Evolutionary conservation across 2,888 invertebrate species (phyloP), one percentile per base, ranked within the genome.

Genomic region (Monopis laevigella): DNA sequence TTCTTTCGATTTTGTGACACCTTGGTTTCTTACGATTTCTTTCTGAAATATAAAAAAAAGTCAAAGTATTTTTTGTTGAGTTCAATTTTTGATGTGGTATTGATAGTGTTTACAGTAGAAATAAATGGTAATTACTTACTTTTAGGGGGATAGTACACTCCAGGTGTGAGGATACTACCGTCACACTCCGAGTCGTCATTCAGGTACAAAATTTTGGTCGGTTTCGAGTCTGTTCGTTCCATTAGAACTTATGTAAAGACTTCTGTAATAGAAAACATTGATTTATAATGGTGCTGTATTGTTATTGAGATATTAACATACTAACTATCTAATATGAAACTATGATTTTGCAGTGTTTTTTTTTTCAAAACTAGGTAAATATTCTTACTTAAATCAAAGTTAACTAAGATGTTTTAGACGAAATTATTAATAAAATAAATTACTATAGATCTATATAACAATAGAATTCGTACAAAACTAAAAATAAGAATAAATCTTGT

Each of bases 1-100:
- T 88, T 40, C 94, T 82, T 39, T 42, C 45, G 26, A 21, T 21
- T 13, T 36, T 36, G n/a, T n/a, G n/a, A n/a, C n/a, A n/a, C n/a
- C n/a, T n/a, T 12, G 19, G 36, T 13, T 11, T 32, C 17, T 32
- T 21, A 12, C 36, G 3, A 30, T 5, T 5, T 5, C 29, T 6
- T 30, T 30, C 13, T 8, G 12, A 30, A 12, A 12, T 30, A 13
- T 30, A 8, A 14, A 13, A 11, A 2, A 30, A 46, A 8, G 19
- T 34, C 47, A 44, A 10, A 6, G 24, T 24, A 24, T 24, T 10
- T 24, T 24, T 6, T 10, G 10, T 7, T 24, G 24, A 6, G 24
- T 24, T 10, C 24, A 7, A 10, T 7, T 7, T 10, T 24, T 7
- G 6, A 7, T 7, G 11, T 7, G 5, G 5, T 8, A 7, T 29